A percentile compares a stretch with the other conserved stretches of the same genome.
phyloP scores from a whole-genome alignment of 2,113 vertebrate species.

The Chlamydotis undulata region DNA sequence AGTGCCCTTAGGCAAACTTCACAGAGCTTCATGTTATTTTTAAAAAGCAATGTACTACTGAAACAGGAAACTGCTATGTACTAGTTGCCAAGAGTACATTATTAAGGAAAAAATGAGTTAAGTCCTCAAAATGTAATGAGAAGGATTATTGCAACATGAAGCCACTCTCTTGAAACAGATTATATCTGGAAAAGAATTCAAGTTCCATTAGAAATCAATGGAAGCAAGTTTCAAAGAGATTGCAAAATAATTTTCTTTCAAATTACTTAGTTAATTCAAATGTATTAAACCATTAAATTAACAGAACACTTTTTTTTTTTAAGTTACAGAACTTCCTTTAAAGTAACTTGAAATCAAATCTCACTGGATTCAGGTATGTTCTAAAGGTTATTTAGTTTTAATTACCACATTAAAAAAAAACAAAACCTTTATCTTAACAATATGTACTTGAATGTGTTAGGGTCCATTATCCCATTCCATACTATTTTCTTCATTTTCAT shows the following conservation, averaged over 20 bases:
- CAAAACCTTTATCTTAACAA: background rate
- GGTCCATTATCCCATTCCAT: background rate
- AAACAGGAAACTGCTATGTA: background rate
- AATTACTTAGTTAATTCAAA: conserved; percentile 24
- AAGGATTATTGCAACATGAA: background rate
- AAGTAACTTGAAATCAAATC: conserved; percentile 15
- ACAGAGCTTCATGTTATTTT: background rate
- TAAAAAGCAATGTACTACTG: background rate
- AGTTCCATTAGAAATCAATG: conserved; percentile 7
- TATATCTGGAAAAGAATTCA: background rate
- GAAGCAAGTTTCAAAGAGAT: conserved; percentile 29
- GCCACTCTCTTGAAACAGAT: conserved; percentile 14
- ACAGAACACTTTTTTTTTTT: background rate
- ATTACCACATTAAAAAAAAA: background rate
- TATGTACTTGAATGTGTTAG: background rate
- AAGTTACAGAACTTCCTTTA: background rate
- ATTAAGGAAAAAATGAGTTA: background rate
- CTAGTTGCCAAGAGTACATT: background rate
- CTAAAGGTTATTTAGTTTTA: conserved; percentile 6
- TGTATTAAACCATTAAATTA: conserved; percentile 20
- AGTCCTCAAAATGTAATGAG: conserved; percentile 11
- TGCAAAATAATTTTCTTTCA: conserved; percentile 18
- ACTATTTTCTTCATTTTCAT: background rate
- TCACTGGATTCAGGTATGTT: background rate
- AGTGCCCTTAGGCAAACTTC: background rate